phyloP scores from a whole-genome alignment of 2,888 invertebrate species.

The Achlya flavicornis region DNA sequence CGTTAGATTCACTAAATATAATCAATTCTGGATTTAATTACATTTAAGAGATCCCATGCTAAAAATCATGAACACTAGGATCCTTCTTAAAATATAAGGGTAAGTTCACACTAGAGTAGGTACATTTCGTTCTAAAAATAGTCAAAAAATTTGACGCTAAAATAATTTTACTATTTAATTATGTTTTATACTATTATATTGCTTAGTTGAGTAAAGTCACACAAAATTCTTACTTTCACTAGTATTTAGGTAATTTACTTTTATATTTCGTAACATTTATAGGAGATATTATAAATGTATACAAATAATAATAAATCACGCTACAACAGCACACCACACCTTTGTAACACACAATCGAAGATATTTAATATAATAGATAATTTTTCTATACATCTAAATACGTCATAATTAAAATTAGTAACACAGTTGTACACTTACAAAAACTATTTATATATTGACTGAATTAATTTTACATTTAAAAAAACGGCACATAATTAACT shows the following conservation, averaged over 20 bases:
- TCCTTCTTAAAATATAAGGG: conserved; percentile 31
- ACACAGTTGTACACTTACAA: conserved; percentile 41
- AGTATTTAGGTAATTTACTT: conserved; percentile 17
- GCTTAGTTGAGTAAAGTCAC: conserved; percentile 12
- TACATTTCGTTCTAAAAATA: conserved; percentile 47
- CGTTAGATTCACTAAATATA: background rate
- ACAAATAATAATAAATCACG: background rate
- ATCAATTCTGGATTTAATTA: conserved; percentile 2
- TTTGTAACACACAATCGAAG: too few species aligned
- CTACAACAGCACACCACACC: too few species aligned
- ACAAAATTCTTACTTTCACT: conserved; percentile 14
- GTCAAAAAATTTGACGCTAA: conserved; percentile 30
- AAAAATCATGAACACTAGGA: conserved; percentile 58
- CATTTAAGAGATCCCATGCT: conserved; percentile 28
- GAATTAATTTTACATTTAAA: background rate
- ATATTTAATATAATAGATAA: too few species aligned
- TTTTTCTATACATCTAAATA: conserved; percentile 14
- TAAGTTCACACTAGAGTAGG: conserved; percentile 20
- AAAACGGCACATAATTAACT: conserved; percentile 11
- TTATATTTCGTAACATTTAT: background rate
- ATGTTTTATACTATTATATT: conserved; percentile 17
- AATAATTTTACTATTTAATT: conserved; percentile 22
- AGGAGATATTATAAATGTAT: background rate
- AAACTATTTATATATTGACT: conserved; percentile 13
- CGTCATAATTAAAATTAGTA: conserved; percentile 27